phyloP scores from a whole-genome alignment of 2,113 vertebrate genomes.

The Scophthalmus maximus region DNA sequence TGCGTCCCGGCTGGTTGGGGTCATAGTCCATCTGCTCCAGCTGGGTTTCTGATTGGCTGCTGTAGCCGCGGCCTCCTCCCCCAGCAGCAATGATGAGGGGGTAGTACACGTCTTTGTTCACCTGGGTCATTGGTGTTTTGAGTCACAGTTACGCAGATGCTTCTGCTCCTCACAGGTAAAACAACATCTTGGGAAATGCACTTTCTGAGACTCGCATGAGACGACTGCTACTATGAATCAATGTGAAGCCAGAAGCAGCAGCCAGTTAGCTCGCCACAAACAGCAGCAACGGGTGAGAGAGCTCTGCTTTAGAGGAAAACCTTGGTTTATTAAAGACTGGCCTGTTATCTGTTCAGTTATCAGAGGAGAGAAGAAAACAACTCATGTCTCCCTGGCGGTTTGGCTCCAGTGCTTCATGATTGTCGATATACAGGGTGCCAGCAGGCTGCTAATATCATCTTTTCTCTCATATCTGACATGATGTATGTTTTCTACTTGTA shows the following conservation, averaged over 20 bases:
- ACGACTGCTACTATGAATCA: not conserved
- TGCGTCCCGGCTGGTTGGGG: slow-evolving; percentile 87
- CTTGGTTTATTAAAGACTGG: not conserved
- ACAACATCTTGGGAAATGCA: not conserved
- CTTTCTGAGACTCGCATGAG: not conserved
- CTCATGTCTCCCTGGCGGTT: not conserved
- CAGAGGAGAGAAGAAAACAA: not conserved
- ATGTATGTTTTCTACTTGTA: not conserved
- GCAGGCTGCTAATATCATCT: not conserved
- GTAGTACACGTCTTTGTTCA: slow-evolving; percentile 85
- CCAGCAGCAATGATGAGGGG: slow-evolving; percentile 96
- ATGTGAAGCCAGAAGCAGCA: not conserved
- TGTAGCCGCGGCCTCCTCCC: slow-evolving; percentile 94
- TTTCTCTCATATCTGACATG: not conserved
- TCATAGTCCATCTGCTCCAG: slow-evolving; percentile 91
- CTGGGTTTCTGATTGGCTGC: slow-evolving; percentile 79
- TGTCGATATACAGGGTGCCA: slow-evolving; percentile 4
- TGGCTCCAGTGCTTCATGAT: not conserved
- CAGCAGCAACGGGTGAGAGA: not conserved
- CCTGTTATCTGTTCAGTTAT: not conserved
- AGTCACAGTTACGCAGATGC: slow-evolving; percentile 1
- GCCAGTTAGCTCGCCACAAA: not conserved
- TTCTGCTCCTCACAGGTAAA: not conserved
- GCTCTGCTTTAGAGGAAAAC: not conserved
- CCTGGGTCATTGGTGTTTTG: slow-evolving; percentile 77